phyloP scores from a whole-genome alignment of 2,797 vertebrate genomes.

The Chelon auratus region DNA sequence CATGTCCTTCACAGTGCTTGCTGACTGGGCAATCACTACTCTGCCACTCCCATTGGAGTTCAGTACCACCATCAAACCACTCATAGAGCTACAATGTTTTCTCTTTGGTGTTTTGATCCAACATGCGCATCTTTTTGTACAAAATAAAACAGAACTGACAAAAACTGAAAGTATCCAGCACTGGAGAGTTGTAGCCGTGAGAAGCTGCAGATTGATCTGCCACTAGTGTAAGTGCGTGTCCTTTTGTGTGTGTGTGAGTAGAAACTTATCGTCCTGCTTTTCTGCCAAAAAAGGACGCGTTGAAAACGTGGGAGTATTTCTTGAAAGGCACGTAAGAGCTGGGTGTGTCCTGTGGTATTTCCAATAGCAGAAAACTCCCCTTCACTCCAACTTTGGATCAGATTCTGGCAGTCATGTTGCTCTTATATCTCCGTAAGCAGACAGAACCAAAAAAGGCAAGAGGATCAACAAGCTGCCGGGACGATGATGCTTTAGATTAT shows the following conservation, averaged over 20 bases:
- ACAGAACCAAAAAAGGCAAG: constrained; percentile 58
- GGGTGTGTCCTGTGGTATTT: constrained; percentile 61
- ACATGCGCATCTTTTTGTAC: constrained; percentile 19
- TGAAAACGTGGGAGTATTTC: constrained; percentile 51
- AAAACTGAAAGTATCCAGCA: constrained; percentile 15
- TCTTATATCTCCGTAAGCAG: constrained; percentile 41
- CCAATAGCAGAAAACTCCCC: constrained; percentile 57
- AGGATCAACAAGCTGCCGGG: constrained; percentile 36
- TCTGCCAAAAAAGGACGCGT: constrained; percentile 61
- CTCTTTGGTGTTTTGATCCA: constrained; percentile 26
- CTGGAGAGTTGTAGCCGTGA: constrained; percentile 21
- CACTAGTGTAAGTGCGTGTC: not conserved
- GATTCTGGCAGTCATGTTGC: constrained; percentile 27
- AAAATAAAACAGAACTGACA: constrained; percentile 39
- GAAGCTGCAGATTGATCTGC: constrained; percentile 29
- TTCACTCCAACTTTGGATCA: constrained; percentile 47
- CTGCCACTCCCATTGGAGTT: constrained; percentile 43
- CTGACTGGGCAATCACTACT: constrained; percentile 62
- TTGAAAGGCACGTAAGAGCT: constrained; percentile 34
- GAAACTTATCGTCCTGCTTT: constrained; percentile 15
- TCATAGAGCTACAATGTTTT: constrained; percentile 26
- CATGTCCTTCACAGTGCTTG: constrained; percentile 46
- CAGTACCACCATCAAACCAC: constrained; percentile 30
- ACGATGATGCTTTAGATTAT: constrained; percentile 32
- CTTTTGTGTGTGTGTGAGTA: not conserved